Evolutionary conservation across 2,113 vertebrate genomes (phyloP), one percentile per base, ranked within the genome.

Genomic region (Chloebia gouldiae): DNA sequence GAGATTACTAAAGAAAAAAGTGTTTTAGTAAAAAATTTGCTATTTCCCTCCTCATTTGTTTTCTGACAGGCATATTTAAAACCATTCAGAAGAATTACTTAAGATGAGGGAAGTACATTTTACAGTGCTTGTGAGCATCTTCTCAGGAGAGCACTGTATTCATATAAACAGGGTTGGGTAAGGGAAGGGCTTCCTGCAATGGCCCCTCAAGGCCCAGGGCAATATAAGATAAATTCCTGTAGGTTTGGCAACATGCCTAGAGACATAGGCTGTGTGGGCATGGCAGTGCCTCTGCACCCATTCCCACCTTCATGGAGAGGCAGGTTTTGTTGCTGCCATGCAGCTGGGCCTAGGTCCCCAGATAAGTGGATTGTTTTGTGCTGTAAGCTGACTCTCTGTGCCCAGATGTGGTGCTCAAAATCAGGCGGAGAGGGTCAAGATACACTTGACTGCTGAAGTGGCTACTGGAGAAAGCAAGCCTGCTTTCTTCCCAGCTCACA

Each of bases 301-400:
- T 25, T 42, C 9, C 9, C 8, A 3, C 4, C 60, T 69, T 15
- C n/a, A 25, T 1, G 3, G 18, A 50, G 50, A 75, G 25, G 33
- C 39, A 49, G 23, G 30, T 37, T 78, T 81, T 79, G 28, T 81
- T 81, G 50, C 64, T 93, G 40, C 21, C 3, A 1, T 40, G 31
- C 15, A n/a, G 13, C 33, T n/a, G 37, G 40, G 50, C 31, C 40
- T 65, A 31, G 2, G 14, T 71, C 11, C 20, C 33, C 27, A 47
- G 7, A 5, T 31, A 17, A 20, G 23, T 0, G 1, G 7, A 4
- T 2, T 59, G 25, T 53, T 13, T 31, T 65, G 21, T 65, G 21
- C 40, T 83, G 17, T 61, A 56, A 71, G 7, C 20, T 80, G 57
- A 6, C 13, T 37, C 8, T 56, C 37, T 42, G 40, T 49, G 31